A percentile compares a stretch with the other conserved stretches of the same genome.
Evolutionary conservation across 2,888 invertebrate species (phyloP).

Genomic region (Luffia ferchaultella): DNA sequence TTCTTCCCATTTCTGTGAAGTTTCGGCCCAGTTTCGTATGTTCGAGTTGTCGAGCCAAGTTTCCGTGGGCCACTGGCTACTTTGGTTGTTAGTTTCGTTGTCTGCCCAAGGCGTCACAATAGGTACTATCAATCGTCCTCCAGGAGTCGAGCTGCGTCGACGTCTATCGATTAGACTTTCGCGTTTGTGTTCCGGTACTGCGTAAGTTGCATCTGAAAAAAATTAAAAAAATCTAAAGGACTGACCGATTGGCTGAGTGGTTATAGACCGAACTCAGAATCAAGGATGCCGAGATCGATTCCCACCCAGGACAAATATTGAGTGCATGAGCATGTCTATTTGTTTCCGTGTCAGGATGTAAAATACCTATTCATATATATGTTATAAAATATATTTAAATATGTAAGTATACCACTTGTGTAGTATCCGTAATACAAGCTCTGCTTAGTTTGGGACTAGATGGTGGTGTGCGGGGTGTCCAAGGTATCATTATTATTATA

Average conservation of each 20-base stretch:
- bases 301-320: too few relatives aligned
- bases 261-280: not conserved
- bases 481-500: too few relatives aligned
- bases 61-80: conserved; percentile 17
- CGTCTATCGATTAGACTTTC: conserved; percentile 46
- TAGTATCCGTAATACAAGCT: too few relatives aligned
- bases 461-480: too few relatives aligned
- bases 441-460: too few relatives aligned
- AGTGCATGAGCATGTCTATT: too few relatives aligned
- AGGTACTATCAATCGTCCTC: conserved; percentile 41
- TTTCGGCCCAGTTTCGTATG: conserved; percentile 1
- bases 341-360: too few relatives aligned
- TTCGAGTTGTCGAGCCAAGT: not conserved
- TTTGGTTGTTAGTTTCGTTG: conserved; percentile 13
- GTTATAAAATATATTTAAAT: too few relatives aligned
- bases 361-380: too few relatives aligned
- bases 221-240: not conserved
- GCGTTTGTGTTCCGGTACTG: conserved; percentile 49
- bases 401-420: too few relatives aligned
- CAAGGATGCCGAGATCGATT: not conserved
- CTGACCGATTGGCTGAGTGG: too few relatives aligned
- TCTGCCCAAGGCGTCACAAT: conserved; percentile 24
- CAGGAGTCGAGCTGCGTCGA: conserved; percentile 47
- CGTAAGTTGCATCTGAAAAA: conserved; percentile 50
- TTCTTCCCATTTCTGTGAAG: conserved; percentile 40